Conservation (phyloP, 2,888 invertebrate species). For the Adela reaumurella region DNA sequence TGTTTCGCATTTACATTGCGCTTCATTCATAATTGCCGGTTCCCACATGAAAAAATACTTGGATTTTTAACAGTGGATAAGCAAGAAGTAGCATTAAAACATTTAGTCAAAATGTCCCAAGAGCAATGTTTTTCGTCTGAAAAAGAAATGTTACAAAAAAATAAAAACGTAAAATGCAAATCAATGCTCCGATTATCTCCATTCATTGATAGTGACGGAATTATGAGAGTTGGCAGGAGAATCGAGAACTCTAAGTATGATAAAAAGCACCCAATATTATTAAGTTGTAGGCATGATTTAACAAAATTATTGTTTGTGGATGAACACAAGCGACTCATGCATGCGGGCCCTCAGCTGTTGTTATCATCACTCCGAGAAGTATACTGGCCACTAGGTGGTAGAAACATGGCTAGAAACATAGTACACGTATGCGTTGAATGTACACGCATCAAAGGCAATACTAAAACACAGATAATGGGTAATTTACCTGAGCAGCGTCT, state of each 20-base stretch:
- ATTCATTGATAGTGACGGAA: too few relatives aligned
- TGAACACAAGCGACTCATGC: constrained; percentile 1
- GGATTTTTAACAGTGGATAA: too few relatives aligned
- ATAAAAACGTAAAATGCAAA: too few relatives aligned
- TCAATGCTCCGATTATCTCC: too few relatives aligned
- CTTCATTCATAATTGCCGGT: too few relatives aligned
- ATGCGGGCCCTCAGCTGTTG: constrained; percentile 3
- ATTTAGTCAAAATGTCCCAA: too few relatives aligned
- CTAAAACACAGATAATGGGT: background rate
- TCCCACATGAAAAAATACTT: too few relatives aligned
- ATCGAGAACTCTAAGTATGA: background rate
- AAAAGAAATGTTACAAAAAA: too few relatives aligned
- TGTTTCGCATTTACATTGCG: too few relatives aligned
- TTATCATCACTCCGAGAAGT: constrained; percentile 1
- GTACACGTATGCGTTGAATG: background rate
- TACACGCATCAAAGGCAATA: background rate
- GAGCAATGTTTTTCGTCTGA: too few relatives aligned
- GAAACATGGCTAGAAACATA: constrained; percentile 1
- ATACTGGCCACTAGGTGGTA: constrained; percentile 3
- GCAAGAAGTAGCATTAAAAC: too few relatives aligned
- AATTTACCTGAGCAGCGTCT: constrained; percentile 7
- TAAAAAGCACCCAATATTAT: constrained; percentile 2
- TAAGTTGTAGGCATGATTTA: background rate
- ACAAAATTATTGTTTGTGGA: background rate
- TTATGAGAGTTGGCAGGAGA: background rate